Conservation (phyloP, 2,113 vertebrate species). For the Blennius ocellaris region DNA sequence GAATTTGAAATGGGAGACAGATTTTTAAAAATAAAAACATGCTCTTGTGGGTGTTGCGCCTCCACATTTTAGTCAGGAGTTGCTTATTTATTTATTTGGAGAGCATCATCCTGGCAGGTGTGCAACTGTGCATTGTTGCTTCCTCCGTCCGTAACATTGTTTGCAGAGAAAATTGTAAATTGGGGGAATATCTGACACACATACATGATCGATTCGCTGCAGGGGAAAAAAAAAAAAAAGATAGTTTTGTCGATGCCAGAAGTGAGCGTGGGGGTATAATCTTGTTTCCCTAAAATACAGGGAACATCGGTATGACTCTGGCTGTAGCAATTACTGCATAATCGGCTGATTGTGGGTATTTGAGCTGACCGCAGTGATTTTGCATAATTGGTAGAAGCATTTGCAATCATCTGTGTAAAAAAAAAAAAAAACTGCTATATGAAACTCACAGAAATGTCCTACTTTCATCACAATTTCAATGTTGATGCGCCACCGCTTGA, state of each 20-base stretch:
- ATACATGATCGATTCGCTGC: conserved; percentile 24
- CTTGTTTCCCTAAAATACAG: background rate
- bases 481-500: too few species aligned
- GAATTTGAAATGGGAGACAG: background rate
- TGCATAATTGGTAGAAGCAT: too few species aligned
- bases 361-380: too few species aligned
- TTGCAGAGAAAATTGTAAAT: background rate
- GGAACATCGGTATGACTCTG: background rate
- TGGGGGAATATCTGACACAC: conserved; percentile 4
- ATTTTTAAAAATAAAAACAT: background rate
- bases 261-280: background rate
- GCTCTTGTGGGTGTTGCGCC: background rate
- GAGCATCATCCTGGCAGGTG: background rate
- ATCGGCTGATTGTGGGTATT: too few species aligned
- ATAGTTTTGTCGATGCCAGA: conserved; percentile 19
- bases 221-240: background rate
- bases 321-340: too few species aligned
- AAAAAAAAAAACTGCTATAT: too few species aligned
- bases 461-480: too few species aligned
- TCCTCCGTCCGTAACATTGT: conserved; percentile 20
- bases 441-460: too few species aligned
- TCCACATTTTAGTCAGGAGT: too few species aligned
- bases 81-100: too few species aligned
- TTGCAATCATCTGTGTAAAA: too few species aligned
- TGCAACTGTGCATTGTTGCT: conserved; percentile 15